These are phyloP conservation scores for Girardinichthys multiradiatus DNA, from an alignment of 2,113 vertebrate genomes.

Conservation along the genomic window DNA sequence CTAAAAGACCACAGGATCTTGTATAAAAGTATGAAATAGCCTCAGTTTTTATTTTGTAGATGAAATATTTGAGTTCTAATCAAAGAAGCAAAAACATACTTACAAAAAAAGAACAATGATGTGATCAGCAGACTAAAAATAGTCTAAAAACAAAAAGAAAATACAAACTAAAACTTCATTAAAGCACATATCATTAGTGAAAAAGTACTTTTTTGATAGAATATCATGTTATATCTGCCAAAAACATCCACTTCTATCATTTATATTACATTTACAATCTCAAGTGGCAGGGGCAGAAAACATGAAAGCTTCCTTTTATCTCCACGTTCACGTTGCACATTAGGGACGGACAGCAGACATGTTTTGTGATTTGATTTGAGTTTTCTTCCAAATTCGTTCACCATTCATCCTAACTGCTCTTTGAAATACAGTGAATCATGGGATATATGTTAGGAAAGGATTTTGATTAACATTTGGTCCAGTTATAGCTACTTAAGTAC, in stretches of 20 bases:
- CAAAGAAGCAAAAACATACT: not conserved
- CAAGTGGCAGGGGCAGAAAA: conserved; percentile 35
- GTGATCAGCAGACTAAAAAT: not conserved
- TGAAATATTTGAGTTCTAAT: not conserved
- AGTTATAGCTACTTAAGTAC: not conserved
- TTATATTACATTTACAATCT: conserved; percentile 26
- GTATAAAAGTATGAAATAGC: not conserved
- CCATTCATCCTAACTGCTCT: not conserved
- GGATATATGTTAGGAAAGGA: conserved; percentile 5
- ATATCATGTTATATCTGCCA: conserved; percentile 22
- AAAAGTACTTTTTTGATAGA: conserved; percentile 15
- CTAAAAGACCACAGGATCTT: not conserved
- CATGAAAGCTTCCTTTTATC: conserved; percentile 48
- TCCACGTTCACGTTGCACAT: conserved; percentile 22
- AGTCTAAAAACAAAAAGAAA: conserved; percentile 14
- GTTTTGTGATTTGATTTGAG: conserved; percentile 36
- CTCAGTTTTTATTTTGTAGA: not conserved
- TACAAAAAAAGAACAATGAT: not conserved
- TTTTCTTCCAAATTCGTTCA: conserved; percentile 31
- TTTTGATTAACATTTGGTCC: conserved; percentile 6
- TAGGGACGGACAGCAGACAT: conserved; percentile 33
- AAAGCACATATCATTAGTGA: conserved; percentile 10
- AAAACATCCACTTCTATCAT: conserved; percentile 24
- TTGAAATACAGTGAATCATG: conserved; percentile 18
- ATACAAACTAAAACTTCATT: conserved; percentile 14